Percentiles rank a stretch among this genome's conserved stretches.
Evolutionary conservation across 2,888 invertebrate species (phyloP).

Genomic region (Syrista parreyssii): DNA sequence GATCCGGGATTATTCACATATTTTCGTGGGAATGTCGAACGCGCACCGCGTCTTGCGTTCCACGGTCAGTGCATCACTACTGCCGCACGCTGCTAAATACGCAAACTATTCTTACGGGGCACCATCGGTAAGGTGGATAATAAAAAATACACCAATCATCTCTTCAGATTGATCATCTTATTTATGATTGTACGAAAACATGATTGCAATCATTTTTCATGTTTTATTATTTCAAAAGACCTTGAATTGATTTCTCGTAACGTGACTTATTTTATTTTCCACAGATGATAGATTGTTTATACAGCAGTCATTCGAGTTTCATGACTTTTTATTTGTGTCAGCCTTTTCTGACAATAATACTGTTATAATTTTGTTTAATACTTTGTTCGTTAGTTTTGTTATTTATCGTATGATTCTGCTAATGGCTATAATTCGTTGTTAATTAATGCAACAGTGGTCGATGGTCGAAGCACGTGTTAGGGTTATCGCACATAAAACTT

Average conservation of each 20-base stretch:
- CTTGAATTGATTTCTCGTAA: not conserved
- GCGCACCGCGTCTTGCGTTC: conserved; percentile 46
- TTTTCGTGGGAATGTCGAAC: conserved; percentile 38
- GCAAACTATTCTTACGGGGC: conserved; percentile 24
- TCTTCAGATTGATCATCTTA: not conserved
- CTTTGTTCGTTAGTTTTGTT: not conserved
- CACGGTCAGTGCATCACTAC: conserved; percentile 41
- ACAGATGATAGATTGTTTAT: not conserved
- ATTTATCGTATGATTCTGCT: not conserved
- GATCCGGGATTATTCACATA: conserved; percentile 30
- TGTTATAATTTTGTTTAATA: not conserved
- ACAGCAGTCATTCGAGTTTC: not conserved
- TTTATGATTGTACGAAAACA: not conserved
- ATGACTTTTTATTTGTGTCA: not conserved
- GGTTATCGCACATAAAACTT: no score
- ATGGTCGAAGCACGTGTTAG: not conserved
- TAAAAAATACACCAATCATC: not conserved
- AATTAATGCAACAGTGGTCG: not conserved
- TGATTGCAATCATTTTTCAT: not conserved
- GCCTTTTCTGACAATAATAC: not conserved
- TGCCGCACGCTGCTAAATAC: conserved; percentile 34
- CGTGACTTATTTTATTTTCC: not conserved
- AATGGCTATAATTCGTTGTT: not conserved
- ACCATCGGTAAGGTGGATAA: conserved; percentile 33
- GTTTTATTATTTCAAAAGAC: not conserved